Base-by-base conservation (phyloP, 2,113 vertebrate species). In the Indicator indicator region DNA sequence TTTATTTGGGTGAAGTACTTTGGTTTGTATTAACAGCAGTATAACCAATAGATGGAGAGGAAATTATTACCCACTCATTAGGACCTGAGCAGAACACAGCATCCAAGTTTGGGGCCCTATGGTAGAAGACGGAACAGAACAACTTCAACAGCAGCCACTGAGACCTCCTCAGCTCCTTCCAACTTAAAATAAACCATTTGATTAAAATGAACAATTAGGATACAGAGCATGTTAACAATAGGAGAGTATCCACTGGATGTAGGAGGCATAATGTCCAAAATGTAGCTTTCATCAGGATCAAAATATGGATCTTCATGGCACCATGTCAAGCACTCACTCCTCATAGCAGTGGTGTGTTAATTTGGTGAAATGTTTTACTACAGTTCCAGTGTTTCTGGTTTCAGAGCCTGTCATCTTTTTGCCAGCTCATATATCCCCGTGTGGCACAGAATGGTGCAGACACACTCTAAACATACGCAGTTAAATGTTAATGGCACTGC, bases 1-100 rank as follows among this genome's bases (percentile, higher is more conserved):
- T 88, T 96, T 97, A 75, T 69, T 83, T 60, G 33, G 13, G 21
- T 44, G 50, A 83, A 90, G 70, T 83, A 73, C 70, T 84, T 79
- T 72, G 46, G 24, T 6, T 19, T 64, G 16, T 56, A 55, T 76
- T 83, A 83, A 42, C 15, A 83, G 18, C 4, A 77, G 3, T 13
- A 16, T 44, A 59, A 27, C 12, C 56, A 73, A 5, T 60, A 74
- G 27, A 38, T 46, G 64, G 28, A 90, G 54, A 30, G 19, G 12
- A 81, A 71, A 55, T 59, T 40, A 27, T 56, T 74, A n/a, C 33
- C 26, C 5, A 7, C 9, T 80, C 28, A 46, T 21, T 72, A 62
- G 12, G 20, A 62, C 46, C 24, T 3, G 1, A 67, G 24, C 58
- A 67, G 52, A 86, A 77, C 30, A 59, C 11, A 85, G 9, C 27